Evolutionary conservation across 2,888 invertebrate genomes (phyloP).

Genomic region (Ichneumoninae sp.): DNA sequence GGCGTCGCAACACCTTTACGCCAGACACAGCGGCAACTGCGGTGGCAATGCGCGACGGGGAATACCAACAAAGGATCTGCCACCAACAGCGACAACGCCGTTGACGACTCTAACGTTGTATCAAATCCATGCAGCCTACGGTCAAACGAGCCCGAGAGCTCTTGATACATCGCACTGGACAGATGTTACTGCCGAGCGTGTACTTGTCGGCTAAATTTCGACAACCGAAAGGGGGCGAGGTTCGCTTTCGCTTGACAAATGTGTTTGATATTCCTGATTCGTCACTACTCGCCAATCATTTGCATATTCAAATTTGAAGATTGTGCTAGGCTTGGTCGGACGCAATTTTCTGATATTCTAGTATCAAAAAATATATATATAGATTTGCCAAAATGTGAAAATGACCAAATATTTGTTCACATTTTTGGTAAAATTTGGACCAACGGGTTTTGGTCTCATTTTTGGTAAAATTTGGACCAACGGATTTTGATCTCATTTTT

Average conservation of each 20-base stretch:
- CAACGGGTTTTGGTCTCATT: too few relatives aligned
- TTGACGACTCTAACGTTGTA: conserved; percentile 19
- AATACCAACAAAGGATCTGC: conserved; percentile 5
- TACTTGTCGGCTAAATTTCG: conserved; percentile 22
- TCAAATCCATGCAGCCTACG: background rate
- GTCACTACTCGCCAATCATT: background rate
- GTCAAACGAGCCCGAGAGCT: conserved; percentile 12
- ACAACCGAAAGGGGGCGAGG: background rate
- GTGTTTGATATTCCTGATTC: background rate
- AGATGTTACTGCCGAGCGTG: background rate
- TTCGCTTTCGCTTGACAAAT: background rate
- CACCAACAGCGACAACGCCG: conserved; percentile 16
- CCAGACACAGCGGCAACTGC: background rate
- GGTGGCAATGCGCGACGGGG: conserved; percentile 10
- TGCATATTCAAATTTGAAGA: background rate
- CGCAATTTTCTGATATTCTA: too few relatives aligned
- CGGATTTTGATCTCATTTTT: too few relatives aligned
- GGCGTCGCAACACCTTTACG: conserved; percentile 16
- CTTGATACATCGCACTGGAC: background rate
- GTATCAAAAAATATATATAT: too few relatives aligned
- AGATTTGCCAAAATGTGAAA: too few relatives aligned
- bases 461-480: too few relatives aligned
- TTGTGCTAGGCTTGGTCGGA: background rate
- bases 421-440: too few relatives aligned
- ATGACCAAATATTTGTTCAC: too few relatives aligned